These are phyloP conservation scores for Laothoe populi DNA, from an alignment of 2,888 invertebrate species.

Conservation along the genomic window DNA sequence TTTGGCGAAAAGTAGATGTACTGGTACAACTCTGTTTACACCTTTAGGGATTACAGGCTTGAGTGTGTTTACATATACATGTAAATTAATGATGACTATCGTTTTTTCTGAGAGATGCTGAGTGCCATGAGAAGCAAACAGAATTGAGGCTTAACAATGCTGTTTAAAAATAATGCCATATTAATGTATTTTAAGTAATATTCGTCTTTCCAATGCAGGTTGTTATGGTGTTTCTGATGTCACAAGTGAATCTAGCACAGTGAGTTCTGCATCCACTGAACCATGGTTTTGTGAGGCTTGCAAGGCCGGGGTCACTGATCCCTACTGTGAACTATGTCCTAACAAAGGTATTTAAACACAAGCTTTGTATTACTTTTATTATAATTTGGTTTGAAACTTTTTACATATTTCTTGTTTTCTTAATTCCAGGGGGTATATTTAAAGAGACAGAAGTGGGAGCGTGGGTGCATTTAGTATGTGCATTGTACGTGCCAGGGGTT, in stretches of 20 bases:
- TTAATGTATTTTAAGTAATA: neutral
- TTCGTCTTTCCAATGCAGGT: constrained; percentile 71
- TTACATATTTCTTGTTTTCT: too few species aligned
- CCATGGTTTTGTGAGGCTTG: constrained; percentile 99
- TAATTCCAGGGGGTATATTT: constrained; percentile 89
- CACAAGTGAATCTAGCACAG: constrained; percentile 95
- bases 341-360: constrained; percentile 85
- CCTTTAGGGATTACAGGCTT: too few species aligned
- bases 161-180: neutral
- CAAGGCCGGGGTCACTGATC: constrained; percentile 94
- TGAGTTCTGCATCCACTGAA: constrained; percentile 97
- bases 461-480: constrained; percentile 99
- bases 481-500: constrained; percentile 98
- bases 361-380: too few species aligned
- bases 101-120: too few species aligned
- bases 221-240: constrained; percentile 98
- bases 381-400: too few species aligned
- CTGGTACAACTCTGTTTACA: too few species aligned
- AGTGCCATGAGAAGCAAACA: too few species aligned
- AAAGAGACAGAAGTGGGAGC: constrained; percentile 99
- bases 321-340: constrained; percentile 97
- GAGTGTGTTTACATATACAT: too few species aligned
- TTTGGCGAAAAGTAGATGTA: too few species aligned
- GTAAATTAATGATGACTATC: too few species aligned
- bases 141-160: too few species aligned